These are phyloP conservation scores for Cephus cinctus DNA, from an alignment of 1,140 invertebrate species.

Conservation along the genomic window DNA sequence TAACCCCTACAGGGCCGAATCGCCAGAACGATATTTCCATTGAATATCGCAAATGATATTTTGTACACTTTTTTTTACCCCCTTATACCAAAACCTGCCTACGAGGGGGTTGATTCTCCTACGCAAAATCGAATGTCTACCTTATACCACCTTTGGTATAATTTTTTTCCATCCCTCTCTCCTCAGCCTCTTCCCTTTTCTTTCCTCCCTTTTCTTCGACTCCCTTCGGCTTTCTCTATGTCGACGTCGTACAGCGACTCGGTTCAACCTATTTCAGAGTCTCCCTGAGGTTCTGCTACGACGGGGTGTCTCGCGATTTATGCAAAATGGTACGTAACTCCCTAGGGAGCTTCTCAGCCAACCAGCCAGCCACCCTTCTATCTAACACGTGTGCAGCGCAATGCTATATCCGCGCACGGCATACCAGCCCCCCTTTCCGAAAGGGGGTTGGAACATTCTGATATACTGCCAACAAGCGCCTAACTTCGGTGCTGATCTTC, in stretches of 20 bases:
- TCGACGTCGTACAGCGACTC: constrained; percentile 13
- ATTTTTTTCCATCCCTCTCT: constrained; percentile 22
- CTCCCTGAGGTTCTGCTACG: constrained; percentile 32
- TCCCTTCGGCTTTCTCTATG: background rate
- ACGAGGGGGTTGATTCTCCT: too few relatives aligned
- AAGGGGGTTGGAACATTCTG: too few relatives aligned
- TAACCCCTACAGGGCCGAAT: too few relatives aligned
- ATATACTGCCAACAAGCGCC: constrained; percentile 23
- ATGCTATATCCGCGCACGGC: background rate
- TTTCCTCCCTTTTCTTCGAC: constrained; percentile 8
- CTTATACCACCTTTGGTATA: constrained; percentile 5
- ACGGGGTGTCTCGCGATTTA: constrained; percentile 56
- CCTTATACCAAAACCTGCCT: too few relatives aligned
- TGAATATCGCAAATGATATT: too few relatives aligned
- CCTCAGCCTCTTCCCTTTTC: constrained; percentile 1
- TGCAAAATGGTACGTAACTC: constrained; percentile 55
- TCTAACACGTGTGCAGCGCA: constrained; percentile 45
- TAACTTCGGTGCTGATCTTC: constrained; percentile 15
- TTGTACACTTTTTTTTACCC: too few relatives aligned
- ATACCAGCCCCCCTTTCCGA: constrained; percentile 11
- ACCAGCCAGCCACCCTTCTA: constrained; percentile 28
- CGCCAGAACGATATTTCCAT: too few relatives aligned
- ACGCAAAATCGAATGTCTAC: too few relatives aligned
- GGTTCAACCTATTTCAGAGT: constrained; percentile 39
- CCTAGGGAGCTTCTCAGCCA: constrained; percentile 42